Evolutionary conservation across 1,140 invertebrate genomes (phyloP).

Genomic region (Cydia strobilella): DNA sequence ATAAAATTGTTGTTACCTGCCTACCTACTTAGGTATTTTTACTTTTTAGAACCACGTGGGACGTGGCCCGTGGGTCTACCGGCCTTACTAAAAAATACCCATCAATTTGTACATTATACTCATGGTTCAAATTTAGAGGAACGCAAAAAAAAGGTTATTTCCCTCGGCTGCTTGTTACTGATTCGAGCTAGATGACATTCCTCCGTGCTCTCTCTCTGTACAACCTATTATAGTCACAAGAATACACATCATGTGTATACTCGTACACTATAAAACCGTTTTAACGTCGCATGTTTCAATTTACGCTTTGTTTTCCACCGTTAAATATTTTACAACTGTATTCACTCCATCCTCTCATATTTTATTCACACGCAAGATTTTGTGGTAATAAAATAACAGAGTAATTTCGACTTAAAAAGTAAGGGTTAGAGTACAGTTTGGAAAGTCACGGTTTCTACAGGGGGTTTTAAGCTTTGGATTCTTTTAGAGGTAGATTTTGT

Average conservation of each 20-base stretch:
- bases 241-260: not conserved
- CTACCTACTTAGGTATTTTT: too few relatives aligned
- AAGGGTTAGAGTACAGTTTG: not conserved
- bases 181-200: too few relatives aligned
- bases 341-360: constrained; percentile 11
- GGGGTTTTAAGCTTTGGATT: not conserved
- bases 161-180: too few relatives aligned
- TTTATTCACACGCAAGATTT: not conserved
- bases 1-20: too few relatives aligned
- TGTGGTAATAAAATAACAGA: not conserved
- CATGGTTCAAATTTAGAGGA: too few relatives aligned
- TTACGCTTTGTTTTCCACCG: not conserved
- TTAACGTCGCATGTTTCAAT: not conserved
- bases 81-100: too few relatives aligned
- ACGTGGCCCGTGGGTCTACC: too few relatives aligned
- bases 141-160: too few relatives aligned
- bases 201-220: too few relatives aligned
- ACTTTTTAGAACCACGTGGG: too few relatives aligned
- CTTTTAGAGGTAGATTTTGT: not conserved
- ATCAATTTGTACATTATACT: too few relatives aligned
- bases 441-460: not conserved
- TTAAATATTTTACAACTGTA: constrained; percentile 1
- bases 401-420: not conserved
- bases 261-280: not conserved
- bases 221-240: too few relatives aligned